These are phyloP conservation scores for Novumbra hubbsi DNA, from an alignment of 2,797 vertebrate species.

Conservation along the genomic window DNA sequence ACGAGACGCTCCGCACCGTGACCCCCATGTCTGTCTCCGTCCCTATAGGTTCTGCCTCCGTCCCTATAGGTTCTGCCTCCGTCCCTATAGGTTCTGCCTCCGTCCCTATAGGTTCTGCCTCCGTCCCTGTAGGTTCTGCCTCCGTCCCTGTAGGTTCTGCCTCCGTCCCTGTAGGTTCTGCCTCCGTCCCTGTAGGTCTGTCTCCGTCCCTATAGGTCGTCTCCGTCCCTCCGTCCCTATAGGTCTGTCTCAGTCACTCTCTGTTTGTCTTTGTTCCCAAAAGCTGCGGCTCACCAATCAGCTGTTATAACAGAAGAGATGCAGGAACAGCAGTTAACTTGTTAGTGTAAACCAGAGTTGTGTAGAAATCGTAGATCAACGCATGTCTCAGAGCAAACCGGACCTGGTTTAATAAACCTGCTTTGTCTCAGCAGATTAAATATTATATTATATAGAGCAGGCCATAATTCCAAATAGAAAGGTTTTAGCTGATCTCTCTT, in stretches of 20 bases:
- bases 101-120: too few species aligned
- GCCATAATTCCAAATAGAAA: too few species aligned
- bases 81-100: too few species aligned
- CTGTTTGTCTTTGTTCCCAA: not conserved
- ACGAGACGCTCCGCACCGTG: conserved; percentile 79
- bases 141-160: conserved; percentile 2
- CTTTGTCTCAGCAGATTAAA: too few species aligned
- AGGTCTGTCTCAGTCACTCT: not conserved
- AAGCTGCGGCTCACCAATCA: not conserved
- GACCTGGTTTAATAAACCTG: too few species aligned
- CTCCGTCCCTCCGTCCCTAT: not conserved
- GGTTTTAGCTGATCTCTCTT: not conserved
- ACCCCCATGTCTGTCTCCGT: conserved; percentile 64
- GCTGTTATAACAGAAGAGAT: too few species aligned
- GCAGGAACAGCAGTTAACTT: too few species aligned
- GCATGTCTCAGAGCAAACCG: too few species aligned
- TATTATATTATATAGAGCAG: too few species aligned
- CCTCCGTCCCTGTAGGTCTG: not conserved
- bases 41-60: not conserved
- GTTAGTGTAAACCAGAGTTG: too few species aligned
- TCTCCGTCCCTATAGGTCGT: too few species aligned
- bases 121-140: not conserved
- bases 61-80: not conserved
- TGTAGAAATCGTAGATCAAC: too few species aligned
- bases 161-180: not conserved